phyloP scores from a whole-genome alignment of 2,888 invertebrate species.

The Herminia tarsipennalis region DNA sequence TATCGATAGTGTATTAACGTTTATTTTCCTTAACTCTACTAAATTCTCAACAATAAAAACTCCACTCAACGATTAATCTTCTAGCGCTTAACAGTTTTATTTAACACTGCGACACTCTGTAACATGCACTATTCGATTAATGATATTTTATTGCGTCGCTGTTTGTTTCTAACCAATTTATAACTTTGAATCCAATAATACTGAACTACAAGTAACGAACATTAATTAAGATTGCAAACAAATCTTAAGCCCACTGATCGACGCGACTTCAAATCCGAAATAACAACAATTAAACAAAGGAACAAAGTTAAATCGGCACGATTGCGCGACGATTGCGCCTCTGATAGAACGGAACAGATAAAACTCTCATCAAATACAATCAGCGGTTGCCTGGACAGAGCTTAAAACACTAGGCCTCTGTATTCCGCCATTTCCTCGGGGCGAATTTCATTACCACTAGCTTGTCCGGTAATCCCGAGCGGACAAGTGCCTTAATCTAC shows the following conservation, averaged over 20 bases:
- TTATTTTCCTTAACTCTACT: not conserved
- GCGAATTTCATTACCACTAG: conserved; percentile 84
- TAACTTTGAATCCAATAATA: conserved; percentile 9
- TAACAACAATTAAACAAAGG: conserved; percentile 66
- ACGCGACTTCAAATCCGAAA: conserved; percentile 54
- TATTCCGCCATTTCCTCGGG: conserved; percentile 75
- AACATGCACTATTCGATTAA: conserved; percentile 2
- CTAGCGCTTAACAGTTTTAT: conserved; percentile 5
- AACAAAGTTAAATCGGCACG: conserved; percentile 67
- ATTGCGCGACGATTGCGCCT: conserved; percentile 64
- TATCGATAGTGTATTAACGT: not conserved
- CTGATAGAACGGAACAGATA: conserved; percentile 76
- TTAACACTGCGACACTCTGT: not conserved
- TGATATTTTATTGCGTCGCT: conserved; percentile 7
- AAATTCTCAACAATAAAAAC: not conserved
- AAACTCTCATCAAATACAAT: conserved; percentile 84
- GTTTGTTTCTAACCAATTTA: conserved; percentile 8
- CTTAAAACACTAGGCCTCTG: conserved; percentile 78
- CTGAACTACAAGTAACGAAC: conserved; percentile 18
- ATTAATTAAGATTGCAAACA: conserved; percentile 43
- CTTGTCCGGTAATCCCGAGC: conserved; percentile 76
- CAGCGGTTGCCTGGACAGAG: conserved; percentile 76
- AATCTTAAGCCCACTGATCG: conserved; percentile 45
- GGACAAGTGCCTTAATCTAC: conserved; percentile 80
- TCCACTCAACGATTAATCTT: conserved; percentile 1